phyloP scores from a whole-genome alignment of 2,888 invertebrate species.

The Drosophila planitibia region DNA sequence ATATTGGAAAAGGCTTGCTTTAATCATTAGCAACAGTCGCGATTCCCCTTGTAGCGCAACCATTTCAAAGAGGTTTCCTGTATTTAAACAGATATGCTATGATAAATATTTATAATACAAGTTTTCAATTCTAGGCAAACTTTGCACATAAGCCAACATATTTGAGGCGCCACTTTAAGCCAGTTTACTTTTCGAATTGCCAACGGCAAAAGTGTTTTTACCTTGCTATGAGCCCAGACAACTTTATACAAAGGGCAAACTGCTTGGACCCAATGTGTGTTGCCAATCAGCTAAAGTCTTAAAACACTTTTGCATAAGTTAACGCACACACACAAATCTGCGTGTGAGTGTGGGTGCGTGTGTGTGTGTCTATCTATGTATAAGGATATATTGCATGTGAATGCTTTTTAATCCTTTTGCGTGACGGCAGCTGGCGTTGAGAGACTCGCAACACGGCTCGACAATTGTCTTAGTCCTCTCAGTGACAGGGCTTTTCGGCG shows the following conservation, averaged over 20 bases:
- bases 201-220: conserved; percentile 29
- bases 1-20: neutral
- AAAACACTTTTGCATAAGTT: conserved; percentile 76
- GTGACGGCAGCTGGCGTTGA: conserved; percentile 54
- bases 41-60: neutral
- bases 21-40: neutral
- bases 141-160: conserved; percentile 1
- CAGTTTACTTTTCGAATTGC: conserved; percentile 29
- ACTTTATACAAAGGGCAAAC: conserved; percentile 11
- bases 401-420: conserved; percentile 73
- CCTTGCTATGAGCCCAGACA: conserved; percentile 14
- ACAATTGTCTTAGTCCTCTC: conserved; percentile 48
- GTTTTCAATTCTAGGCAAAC: neutral
- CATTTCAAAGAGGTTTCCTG: neutral
- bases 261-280: conserved; percentile 38
- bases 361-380: conserved; percentile 12
- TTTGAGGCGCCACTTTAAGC: neutral
- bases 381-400: conserved; percentile 49
- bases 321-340: conserved; percentile 26
- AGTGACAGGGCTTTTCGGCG: neutral
- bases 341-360: conserved; percentile 1
- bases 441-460: conserved; percentile 29
- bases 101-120: neutral
- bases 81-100: neutral
- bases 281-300: conserved; percentile 77